These are phyloP conservation scores for Onthophagus sagittarius DNA, from an alignment of 2,888 invertebrate genomes.

Conservation along the genomic window DNA sequence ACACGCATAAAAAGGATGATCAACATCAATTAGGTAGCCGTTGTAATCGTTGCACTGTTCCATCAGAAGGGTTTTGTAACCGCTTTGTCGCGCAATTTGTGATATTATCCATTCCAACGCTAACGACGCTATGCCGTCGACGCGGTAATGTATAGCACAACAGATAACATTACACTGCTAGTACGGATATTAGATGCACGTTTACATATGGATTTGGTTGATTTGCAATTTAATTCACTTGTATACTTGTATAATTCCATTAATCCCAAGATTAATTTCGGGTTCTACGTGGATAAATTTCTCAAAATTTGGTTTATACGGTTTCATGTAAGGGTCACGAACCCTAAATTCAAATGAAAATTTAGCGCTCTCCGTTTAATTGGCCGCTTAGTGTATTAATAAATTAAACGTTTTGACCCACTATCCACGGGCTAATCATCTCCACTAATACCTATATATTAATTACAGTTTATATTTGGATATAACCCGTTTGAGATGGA, in stretches of 20 bases:
- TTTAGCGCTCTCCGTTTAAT: too few species aligned
- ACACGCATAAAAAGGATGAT: too few species aligned
- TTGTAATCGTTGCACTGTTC: background rate
- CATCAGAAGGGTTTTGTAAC: background rate
- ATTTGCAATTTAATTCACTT: background rate
- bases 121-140: background rate
- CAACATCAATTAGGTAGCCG: background rate
- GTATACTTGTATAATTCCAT: background rate
- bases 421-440: too few species aligned
- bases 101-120: background rate
- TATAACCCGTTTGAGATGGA: conserved; percentile 50
- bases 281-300: background rate
- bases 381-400: too few species aligned
- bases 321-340: too few species aligned
- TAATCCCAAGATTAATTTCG: background rate
- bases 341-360: too few species aligned
- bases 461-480: conserved; percentile 48
- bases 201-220: background rate
- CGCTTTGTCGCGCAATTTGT: background rate
- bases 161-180: background rate
- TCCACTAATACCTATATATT: background rate
- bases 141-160: background rate
- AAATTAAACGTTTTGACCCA: background rate
- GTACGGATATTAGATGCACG: background rate
- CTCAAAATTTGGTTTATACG: too few species aligned